Base-by-base conservation (phyloP, 2,113 vertebrate species). In the Tinamus guttatus region DNA sequence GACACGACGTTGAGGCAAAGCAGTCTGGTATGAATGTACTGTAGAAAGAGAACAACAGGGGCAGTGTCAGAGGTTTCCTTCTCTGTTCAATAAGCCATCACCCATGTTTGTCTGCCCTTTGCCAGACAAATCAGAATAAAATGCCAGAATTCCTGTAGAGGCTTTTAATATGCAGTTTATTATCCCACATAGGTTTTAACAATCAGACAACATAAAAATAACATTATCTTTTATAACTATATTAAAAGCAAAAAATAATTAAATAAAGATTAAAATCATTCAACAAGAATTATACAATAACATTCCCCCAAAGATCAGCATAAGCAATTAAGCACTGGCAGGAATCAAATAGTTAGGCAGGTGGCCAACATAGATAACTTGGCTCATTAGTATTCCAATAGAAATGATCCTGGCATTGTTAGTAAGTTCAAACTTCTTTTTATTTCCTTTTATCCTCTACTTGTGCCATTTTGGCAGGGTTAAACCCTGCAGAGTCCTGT, bases 261-360 rank as follows among this genome's bases (percentile, higher is more conserved):
- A 78, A 92, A 87, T 71, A 85, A 78, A 95, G 60, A 93, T 95
- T 95, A 78, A 89, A 94, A 91, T 89, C 0, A 45, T 85, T 95
- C 81, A 93, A 70, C 27, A 75, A 25, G n/a, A 59, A 85, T 89
- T n/a, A 32, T 64, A 78, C 27, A 81, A 20, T 78, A 93, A 59
- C 51, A 40, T 56, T 40, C 94, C 81, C 78, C 87, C 20, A 11
- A 89, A 89, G 90, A 95, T 87, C 78, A 75, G 14, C n/a, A 78
- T 22, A 78, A 92, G 78, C 51, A 89, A 70, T 93, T 81, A 81
- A 91, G 49, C 81, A 63, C 16, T 85, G 81, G 17, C 88, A 96
- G 79, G 52, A 95, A 87, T 58, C 59, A 87, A 65, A 83, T 19
- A 88, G 62, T 71, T 89, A 87, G 82, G 90, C 88, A 94, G 65